These are phyloP conservation scores for Mallotus villosus DNA, from an alignment of 2,797 vertebrate species.

Conservation along the genomic window DNA sequence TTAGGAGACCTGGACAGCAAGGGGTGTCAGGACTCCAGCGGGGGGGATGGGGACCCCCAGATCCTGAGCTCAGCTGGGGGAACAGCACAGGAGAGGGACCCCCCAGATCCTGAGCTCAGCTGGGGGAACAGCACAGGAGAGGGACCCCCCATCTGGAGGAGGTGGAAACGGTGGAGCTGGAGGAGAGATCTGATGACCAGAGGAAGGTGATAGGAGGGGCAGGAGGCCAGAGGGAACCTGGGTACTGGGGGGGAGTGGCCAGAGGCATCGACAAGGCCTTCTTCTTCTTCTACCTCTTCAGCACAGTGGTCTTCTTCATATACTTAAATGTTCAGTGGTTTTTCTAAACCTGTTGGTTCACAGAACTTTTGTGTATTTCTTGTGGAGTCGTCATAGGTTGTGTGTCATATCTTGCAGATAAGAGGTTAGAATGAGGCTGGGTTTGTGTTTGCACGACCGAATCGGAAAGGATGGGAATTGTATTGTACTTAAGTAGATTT, in stretches of 20 bases:
- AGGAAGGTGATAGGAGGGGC: too few species aligned
- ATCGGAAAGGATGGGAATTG: background rate
- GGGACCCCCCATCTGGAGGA: slow-evolving; percentile 44
- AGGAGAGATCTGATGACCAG: background rate
- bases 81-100: background rate
- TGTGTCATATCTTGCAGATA: background rate
- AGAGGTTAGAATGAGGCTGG: background rate
- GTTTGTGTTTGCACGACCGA: background rate
- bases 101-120: too few species aligned
- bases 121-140: too few species aligned
- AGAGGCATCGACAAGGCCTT: slow-evolving; percentile 21
- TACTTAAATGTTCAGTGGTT: slow-evolving; percentile 26
- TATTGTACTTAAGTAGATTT: too few species aligned
- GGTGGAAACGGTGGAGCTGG: slow-evolving; percentile 47
- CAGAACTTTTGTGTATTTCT: background rate
- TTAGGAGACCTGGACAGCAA: slow-evolving; percentile 47
- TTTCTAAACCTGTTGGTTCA: background rate
- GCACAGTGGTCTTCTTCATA: slow-evolving; percentile 13
- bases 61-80: too few species aligned
- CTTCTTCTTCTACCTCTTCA: slow-evolving; percentile 26
- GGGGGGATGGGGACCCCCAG: too few species aligned
- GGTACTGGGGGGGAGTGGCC: slow-evolving; percentile 25
- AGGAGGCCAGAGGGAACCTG: background rate
- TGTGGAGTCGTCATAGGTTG: background rate
- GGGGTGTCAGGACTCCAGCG: background rate